Conservation (phyloP, 2,797 vertebrate species). For the Melanotaenia pygmaea region DNA sequence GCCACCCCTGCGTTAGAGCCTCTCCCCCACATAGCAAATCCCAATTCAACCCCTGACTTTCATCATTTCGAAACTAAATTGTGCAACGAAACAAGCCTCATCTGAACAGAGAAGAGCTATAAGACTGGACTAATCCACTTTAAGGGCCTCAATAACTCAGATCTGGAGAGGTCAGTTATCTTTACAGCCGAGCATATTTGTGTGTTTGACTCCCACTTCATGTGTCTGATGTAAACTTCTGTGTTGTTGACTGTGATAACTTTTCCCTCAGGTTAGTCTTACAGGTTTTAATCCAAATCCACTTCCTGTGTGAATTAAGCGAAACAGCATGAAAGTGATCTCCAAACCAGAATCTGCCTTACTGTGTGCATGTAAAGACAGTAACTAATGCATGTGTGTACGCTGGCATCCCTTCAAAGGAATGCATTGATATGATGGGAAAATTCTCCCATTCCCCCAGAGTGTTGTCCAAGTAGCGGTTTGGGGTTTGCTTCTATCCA, state of each 20-base stretch:
- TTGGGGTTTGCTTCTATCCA: conserved; percentile 43
- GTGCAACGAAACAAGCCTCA: not conserved
- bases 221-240: not conserved
- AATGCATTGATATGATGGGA: conserved; percentile 72
- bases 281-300: not conserved
- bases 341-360: not conserved
- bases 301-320: not conserved
- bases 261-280: not conserved
- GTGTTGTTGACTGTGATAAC: not conserved
- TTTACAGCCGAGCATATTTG: not conserved
- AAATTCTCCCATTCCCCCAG: conserved; percentile 64
- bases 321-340: not conserved
- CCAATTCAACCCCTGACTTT: no score
- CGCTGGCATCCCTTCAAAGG: conserved; percentile 46
- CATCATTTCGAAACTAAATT: not conserved
- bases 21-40: no score
- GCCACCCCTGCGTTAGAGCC: no score
- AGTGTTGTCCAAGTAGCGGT: conserved; percentile 29
- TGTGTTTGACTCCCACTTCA: not conserved
- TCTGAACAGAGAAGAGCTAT: not conserved
- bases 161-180: not conserved
- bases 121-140: no score
- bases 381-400: conserved; percentile 14
- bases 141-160: not conserved
- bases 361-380: not conserved